Evolutionary conservation across 2,888 invertebrate species (phyloP), one percentile per base, ranked within the genome.

Genomic region (Eupithecia inturbata): DNA sequence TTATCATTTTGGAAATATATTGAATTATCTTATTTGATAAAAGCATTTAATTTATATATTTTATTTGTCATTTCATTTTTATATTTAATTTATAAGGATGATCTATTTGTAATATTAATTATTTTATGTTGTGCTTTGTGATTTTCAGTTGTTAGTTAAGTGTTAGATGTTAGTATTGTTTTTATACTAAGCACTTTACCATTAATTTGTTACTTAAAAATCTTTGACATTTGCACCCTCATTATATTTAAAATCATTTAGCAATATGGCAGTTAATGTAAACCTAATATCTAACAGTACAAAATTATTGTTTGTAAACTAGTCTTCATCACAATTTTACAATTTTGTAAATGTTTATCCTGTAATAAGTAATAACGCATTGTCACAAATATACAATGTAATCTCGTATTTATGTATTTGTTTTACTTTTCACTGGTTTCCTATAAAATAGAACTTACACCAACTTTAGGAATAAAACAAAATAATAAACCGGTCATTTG

Each of bases 361-460:
- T 87, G 87, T 92, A 91, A 89, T 91, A 91, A 92, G 87, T 92
- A 91, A 89, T 91, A 91, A 92, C 88, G 91, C 92, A 93, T 93
- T 93, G 93, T 92, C 91, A 91, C 91, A 86, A 88, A 90, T 92
- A 92, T 91, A 93, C 92, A 92, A 92, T 93, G 91, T 92, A 93
- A 91, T 91, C 92, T 88, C 85, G 81, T 57, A 26, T 39, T 22
- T 0, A 53, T 10, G 0, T 3, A 3, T 72, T 77, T 80, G 79
- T 85, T 88, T 92, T 85, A 82, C 85, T 86, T 81, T 41, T 31
- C 19, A 28, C 31, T 31, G 28, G 1, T 7, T 68, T n/a, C n/a
- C 26, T 14, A 9, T 36, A 5, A 12, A 57, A 14, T 12, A 53
- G 22, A 22, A 10, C 12, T 3, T 10, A 39, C 14, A 39, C 7